phyloP scores from a whole-genome alignment of 2,888 invertebrate species.

The Melanotus villosus region DNA sequence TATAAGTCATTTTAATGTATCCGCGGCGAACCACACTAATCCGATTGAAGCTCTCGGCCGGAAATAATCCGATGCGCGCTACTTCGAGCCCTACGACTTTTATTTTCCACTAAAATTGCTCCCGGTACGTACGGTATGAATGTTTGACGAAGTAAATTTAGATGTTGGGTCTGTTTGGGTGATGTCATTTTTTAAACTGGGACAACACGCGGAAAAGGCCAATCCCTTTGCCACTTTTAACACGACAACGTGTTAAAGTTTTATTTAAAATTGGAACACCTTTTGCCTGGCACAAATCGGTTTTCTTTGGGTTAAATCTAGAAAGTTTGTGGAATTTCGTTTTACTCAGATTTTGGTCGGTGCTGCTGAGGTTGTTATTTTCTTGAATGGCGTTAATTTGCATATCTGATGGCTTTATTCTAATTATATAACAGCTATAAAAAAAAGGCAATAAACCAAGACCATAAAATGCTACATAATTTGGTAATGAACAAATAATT shows the following conservation, averaged over 20 bases:
- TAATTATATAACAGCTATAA: too few relatives aligned
- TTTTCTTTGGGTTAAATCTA: neutral
- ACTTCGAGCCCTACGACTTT: slow-evolving; percentile 18
- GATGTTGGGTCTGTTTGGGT: neutral
- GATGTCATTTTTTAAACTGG: neutral
- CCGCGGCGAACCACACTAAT: slow-evolving; percentile 32
- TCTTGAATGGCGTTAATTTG: too few relatives aligned
- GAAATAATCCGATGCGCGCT: slow-evolving; percentile 26
- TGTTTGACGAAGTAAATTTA: slow-evolving; percentile 3
- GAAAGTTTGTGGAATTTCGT: too few relatives aligned
- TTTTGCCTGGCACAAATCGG: neutral
- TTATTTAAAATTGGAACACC: neutral
- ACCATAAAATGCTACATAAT: too few relatives aligned
- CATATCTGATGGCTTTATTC: too few relatives aligned
- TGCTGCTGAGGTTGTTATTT: too few relatives aligned
- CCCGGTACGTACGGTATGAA: slow-evolving; percentile 14
- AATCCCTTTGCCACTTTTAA: neutral
- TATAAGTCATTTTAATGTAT: slow-evolving; percentile 36
- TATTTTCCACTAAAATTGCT: slow-evolving; percentile 32
- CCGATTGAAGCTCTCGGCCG: slow-evolving; percentile 21
- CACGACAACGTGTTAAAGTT: neutral
- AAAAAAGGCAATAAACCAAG: too few relatives aligned
- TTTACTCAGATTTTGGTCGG: too few relatives aligned
- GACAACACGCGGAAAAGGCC: neutral
- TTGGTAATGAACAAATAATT: too few relatives aligned